Evolutionary conservation across 1,140 invertebrate species (phyloP).

Genomic region (Heliconius himera): DNA sequence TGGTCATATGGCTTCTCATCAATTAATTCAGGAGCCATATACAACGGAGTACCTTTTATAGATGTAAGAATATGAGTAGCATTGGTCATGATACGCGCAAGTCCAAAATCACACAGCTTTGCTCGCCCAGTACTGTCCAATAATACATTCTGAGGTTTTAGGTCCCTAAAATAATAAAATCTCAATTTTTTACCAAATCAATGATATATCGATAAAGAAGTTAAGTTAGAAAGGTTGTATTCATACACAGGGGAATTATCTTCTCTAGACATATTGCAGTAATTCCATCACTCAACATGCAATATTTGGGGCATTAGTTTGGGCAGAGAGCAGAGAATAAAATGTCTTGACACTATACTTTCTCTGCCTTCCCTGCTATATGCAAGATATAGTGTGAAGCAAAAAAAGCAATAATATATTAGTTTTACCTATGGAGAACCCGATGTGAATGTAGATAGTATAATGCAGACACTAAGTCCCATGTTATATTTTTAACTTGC

Average conservation of each 20-base stretch:
- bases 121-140: constrained; percentile 90
- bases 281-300: no score
- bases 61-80: constrained; percentile 96
- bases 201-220: no score
- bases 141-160: constrained; percentile 97
- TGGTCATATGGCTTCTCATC: constrained; percentile 95
- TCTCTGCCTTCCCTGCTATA: no score
- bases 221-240: no score
- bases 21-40: constrained; percentile 98
- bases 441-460: constrained; percentile 97
- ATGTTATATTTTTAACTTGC: constrained; percentile 90
- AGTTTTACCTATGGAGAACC: constrained; percentile 89
- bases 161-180: constrained; percentile 84
- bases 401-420: no score
- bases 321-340: no score
- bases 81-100: constrained; percentile 95
- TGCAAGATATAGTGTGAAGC: no score
- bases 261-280: no score
- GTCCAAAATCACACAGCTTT: constrained; percentile 97
- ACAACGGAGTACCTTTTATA: constrained; percentile 94
- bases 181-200: neutral
- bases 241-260: no score
- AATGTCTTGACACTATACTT: no score
- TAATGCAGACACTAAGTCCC: constrained; percentile 95
- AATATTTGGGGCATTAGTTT: no score